phyloP scores from a whole-genome alignment of 53 echinoderm and acorn worm genomes.

The Holothuria leucospilota region DNA sequence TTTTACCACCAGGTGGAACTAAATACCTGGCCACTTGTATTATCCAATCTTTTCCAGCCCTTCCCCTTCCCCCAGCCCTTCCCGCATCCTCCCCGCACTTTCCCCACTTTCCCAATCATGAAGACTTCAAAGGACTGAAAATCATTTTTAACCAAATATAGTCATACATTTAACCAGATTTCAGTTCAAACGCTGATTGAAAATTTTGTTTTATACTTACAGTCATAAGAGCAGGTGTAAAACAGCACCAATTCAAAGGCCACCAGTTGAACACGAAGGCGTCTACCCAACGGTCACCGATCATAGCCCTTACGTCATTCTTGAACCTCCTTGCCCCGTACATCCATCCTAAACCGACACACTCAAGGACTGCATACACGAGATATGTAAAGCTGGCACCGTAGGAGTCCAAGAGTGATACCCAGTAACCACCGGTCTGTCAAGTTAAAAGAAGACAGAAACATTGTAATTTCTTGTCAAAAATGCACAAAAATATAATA shows the following conservation, averaged over 20 bases:
- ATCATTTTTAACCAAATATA: too few relatives aligned
- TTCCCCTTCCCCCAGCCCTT: too few relatives aligned
- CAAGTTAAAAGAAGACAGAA: neutral
- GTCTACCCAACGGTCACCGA: constrained; percentile 74
- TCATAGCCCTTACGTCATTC: constrained; percentile 86
- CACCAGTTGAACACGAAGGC: constrained; percentile 80
- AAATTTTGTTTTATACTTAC: constrained; percentile 47
- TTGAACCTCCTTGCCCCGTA: constrained; percentile 82
- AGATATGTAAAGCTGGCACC: constrained; percentile 90
- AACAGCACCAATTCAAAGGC: constrained; percentile 88
- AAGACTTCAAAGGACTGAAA: too few relatives aligned
- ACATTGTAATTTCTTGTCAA: too few relatives aligned
- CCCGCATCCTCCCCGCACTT: too few relatives aligned
- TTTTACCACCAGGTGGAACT: too few relatives aligned
- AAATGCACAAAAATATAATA: too few relatives aligned
- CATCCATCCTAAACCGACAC: constrained; percentile 82
- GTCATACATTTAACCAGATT: too few relatives aligned
- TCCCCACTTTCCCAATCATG: too few relatives aligned
- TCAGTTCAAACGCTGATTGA: too few relatives aligned
- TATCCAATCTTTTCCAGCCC: too few relatives aligned
- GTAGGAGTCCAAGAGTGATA: constrained; percentile 84
- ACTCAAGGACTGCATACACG: constrained; percentile 83
- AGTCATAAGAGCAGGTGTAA: constrained; percentile 85
- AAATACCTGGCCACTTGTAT: too few relatives aligned
- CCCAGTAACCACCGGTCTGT: constrained; percentile 94